Percentiles rank a stretch among this genome's conserved stretches.
phyloP scores from a whole-genome alignment of 2,113 vertebrate genomes.

The Isichthys henryi region DNA sequence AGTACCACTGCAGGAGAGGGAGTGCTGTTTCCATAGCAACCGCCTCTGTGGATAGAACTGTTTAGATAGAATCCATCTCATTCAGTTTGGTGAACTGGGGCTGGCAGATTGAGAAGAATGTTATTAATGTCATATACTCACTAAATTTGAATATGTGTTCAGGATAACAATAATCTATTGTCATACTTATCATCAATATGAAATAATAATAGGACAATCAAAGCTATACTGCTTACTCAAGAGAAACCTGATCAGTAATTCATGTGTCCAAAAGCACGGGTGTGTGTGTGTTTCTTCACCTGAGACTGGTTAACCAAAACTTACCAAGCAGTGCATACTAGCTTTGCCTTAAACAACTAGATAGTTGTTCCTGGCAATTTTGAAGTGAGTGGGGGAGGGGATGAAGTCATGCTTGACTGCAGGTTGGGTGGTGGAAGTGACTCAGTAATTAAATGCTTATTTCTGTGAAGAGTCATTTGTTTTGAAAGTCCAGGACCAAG shows the following conservation, averaged over 20 bases:
- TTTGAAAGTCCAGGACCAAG: background rate
- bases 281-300: background rate
- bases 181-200: background rate
- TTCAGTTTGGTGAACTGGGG: conserved; percentile 60
- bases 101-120: conserved; percentile 23
- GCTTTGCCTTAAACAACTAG: conserved; percentile 13
- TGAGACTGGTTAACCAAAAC: background rate
- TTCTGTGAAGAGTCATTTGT: conserved; percentile 3
- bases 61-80: conserved; percentile 64
- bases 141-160: background rate
- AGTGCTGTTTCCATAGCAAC: conserved; percentile 63
- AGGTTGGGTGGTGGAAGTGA: conserved; percentile 27
- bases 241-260: background rate
- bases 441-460: conserved; percentile 31
- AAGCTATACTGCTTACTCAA: background rate
- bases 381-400: conserved; percentile 46
- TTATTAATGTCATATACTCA: background rate
- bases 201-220: background rate
- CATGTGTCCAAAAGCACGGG: background rate
- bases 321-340: background rate
- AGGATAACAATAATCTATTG: background rate
- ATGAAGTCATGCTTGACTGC: conserved; percentile 35
- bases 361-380: conserved; percentile 35
- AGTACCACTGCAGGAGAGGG: conserved; percentile 30
- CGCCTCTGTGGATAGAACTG: conserved; percentile 56